These are phyloP conservation scores for Plagiodera versicolora DNA, from an alignment of 2,888 invertebrate genomes.

Conservation along the genomic window DNA sequence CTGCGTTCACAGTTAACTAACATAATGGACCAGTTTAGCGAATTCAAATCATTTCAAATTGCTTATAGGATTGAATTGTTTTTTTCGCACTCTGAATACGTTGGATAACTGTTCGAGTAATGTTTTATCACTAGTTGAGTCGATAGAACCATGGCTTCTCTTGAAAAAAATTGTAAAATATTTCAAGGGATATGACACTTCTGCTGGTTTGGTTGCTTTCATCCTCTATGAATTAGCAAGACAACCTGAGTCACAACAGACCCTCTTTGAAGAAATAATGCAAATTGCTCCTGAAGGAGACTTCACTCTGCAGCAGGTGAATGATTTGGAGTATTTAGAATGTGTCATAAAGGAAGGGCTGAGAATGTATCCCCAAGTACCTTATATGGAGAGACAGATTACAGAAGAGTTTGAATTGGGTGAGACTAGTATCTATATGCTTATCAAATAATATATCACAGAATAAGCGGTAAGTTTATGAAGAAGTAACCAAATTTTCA, in stretches of 20 bases:
- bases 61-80: too few relatives aligned
- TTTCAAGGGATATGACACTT: slow-evolving; percentile 17
- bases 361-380: slow-evolving; percentile 14
- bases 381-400: slow-evolving; percentile 13
- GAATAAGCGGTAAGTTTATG: neutral
- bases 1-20: too few relatives aligned
- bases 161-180: neutral
- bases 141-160: neutral
- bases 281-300: slow-evolving; percentile 9
- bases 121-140: neutral
- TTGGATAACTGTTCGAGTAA: neutral
- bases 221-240: slow-evolving; percentile 10
- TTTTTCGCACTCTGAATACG: too few relatives aligned
- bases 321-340: slow-evolving; percentile 12
- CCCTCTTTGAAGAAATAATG: slow-evolving; percentile 10
- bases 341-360: slow-evolving; percentile 9
- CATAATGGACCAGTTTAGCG: too few relatives aligned
- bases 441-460: neutral
- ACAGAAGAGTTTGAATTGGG: slow-evolving; percentile 16
- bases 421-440: neutral
- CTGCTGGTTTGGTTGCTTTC: slow-evolving; percentile 12
- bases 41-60: too few relatives aligned
- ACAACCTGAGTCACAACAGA: slow-evolving; percentile 8
- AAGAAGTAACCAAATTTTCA: too few relatives aligned
- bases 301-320: slow-evolving; percentile 9